A percentile compares a stretch with the other conserved stretches of the same genome.
Conservation (phyloP, 1,140 invertebrate genomes). For the Drosophila biarmipes region DNA sequence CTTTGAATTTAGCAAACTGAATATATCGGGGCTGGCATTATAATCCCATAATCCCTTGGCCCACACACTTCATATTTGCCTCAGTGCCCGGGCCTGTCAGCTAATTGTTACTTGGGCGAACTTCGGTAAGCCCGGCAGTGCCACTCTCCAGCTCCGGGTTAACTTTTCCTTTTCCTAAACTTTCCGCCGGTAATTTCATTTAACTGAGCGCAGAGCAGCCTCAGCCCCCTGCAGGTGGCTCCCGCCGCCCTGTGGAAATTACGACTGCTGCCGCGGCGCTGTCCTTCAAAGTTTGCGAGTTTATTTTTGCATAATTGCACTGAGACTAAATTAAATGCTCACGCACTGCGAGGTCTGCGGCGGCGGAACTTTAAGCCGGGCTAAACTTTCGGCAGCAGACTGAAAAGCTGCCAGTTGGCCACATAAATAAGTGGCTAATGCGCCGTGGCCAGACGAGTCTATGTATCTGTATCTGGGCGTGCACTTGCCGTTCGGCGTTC, state of each 20-base stretch:
- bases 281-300: slow-evolving; percentile 58
- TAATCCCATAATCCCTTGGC: slow-evolving; percentile 19
- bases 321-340: slow-evolving; percentile 74
- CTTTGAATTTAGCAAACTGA: slow-evolving; percentile 27
- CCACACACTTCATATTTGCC: slow-evolving; percentile 43
- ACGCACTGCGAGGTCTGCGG: slow-evolving; percentile 35
- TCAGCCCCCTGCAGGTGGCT: slow-evolving; percentile 25
- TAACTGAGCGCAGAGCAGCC: slow-evolving; percentile 55
- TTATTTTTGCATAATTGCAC: slow-evolving; percentile 78
- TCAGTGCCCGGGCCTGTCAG: slow-evolving; percentile 26
- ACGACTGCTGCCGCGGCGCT: slow-evolving; percentile 23
- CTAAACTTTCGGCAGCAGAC: slow-evolving; percentile 50
- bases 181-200: slow-evolving; percentile 67
- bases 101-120: slow-evolving; percentile 74
- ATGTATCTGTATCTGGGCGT: no score
- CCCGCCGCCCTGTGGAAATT: slow-evolving; percentile 7
- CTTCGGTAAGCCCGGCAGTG: slow-evolving; percentile 24
- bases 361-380: slow-evolving; percentile 53
- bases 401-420: slow-evolving; percentile 28
- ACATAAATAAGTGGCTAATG: slow-evolving; percentile 50
- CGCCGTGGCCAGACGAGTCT: slow-evolving; percentile 37
- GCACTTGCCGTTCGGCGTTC: slow-evolving; percentile 7
- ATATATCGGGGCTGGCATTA: slow-evolving; percentile 9
- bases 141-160: slow-evolving; percentile 8
- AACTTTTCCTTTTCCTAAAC: slow-evolving; percentile 53